These are phyloP conservation scores for Ptyas mucosa DNA, from an alignment of 2,113 vertebrate species.

Conservation along the genomic window DNA sequence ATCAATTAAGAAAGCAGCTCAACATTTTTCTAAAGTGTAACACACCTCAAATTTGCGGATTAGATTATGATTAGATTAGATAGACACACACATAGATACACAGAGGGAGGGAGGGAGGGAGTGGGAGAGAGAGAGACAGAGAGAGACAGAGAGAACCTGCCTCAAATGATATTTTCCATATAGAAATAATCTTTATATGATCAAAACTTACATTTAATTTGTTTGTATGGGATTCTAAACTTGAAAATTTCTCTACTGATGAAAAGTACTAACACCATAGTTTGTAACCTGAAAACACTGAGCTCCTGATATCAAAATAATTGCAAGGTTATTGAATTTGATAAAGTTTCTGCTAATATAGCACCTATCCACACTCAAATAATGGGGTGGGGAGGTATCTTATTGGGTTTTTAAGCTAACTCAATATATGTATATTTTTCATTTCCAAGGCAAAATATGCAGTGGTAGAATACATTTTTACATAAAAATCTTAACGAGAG, in stretches of 20 bases:
- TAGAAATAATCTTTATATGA: neutral
- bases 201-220: neutral
- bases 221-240: neutral
- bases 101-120: no score
- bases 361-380: no score
- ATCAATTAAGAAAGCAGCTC: neutral
- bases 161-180: neutral
- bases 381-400: no score
- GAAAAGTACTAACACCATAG: neutral
- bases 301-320: neutral
- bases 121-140: no score
- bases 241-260: neutral
- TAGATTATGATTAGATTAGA: neutral
- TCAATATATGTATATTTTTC: neutral
- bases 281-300: neutral
- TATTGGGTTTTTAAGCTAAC: no score
- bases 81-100: neutral
- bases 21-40: neutral
- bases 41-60: neutral
- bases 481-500: neutral
- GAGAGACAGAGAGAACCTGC: neutral
- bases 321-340: neutral
- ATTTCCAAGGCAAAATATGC: neutral
- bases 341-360: no score
- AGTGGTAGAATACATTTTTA: neutral